These are phyloP conservation scores for Gortyna flavago DNA, from an alignment of 2,888 invertebrate genomes.

Conservation along the genomic window DNA sequence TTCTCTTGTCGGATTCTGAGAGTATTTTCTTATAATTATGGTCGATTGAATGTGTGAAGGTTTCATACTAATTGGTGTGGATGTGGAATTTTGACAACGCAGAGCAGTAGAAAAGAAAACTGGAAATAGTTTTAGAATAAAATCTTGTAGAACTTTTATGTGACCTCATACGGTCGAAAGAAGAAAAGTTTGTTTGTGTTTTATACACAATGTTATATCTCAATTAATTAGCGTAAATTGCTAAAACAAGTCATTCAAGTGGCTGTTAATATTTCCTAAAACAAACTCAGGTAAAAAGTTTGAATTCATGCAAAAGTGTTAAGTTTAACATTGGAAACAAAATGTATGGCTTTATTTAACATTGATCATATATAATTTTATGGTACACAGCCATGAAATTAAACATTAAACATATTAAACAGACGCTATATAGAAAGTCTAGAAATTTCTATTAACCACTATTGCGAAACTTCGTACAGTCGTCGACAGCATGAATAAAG, in stretches of 20 bases:
- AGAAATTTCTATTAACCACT: slow-evolving; percentile 35
- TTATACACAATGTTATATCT: neutral
- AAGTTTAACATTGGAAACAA: too few species aligned
- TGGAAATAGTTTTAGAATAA: neutral
- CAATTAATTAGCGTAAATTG: neutral
- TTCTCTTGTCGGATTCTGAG: neutral
- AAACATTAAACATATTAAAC: neutral
- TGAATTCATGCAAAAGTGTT: too few species aligned
- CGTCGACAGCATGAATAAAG: slow-evolving; percentile 41
- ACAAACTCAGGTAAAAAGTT: too few species aligned
- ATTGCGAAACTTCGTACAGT: slow-evolving; percentile 35
- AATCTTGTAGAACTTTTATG: neutral
- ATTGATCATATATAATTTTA: too few species aligned
- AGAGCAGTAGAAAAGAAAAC: accelerated
- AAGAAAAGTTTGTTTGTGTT: too few species aligned
- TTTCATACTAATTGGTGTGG: neutral
- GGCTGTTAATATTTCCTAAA: neutral
- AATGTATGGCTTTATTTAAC: too few species aligned
- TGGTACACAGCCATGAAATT: neutral
- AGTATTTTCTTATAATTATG: slow-evolving; percentile 11
- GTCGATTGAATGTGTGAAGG: neutral
- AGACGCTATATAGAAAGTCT: slow-evolving; percentile 14
- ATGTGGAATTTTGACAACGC: neutral
- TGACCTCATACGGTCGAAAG: neutral
- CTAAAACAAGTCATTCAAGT: neutral